Evolutionary conservation across 2,888 invertebrate genomes (phyloP).

Genomic region (Eutolmus rufibarbis): DNA sequence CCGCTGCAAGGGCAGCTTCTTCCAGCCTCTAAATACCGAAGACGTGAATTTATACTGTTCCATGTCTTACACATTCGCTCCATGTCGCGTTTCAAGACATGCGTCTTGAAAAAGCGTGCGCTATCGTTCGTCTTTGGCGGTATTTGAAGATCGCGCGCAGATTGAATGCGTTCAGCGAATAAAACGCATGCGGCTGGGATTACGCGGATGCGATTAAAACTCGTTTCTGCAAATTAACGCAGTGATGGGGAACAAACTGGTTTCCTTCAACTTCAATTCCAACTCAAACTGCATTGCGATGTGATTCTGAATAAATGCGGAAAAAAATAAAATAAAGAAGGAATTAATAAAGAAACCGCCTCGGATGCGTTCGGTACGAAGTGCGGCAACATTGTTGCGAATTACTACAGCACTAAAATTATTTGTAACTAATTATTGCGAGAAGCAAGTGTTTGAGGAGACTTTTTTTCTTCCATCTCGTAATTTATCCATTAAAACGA

Average conservation of each 20-base stretch:
- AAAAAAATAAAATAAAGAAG: background rate
- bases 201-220: background rate
- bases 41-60: background rate
- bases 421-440: constrained; percentile 32
- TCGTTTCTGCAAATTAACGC: constrained; percentile 1
- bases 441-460: background rate
- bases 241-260: constrained; percentile 14
- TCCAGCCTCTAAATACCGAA: background rate
- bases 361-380: background rate
- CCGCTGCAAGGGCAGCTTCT: background rate
- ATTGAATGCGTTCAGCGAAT: background rate
- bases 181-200: background rate
- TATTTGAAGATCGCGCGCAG: background rate
- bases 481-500: constrained; percentile 12
- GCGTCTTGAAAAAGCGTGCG: background rate
- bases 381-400: background rate
- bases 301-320: background rate
- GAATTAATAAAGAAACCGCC: background rate
- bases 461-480: background rate
- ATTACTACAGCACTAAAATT: constrained; percentile 22
- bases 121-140: background rate
- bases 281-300: background rate
- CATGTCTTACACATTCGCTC: background rate
- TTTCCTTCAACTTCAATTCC: background rate
- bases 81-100: background rate